Percentiles rank a stretch among this genome's conserved stretches.
Evolutionary conservation across 1,140 invertebrate genomes (phyloP).

Genomic region (Chrysomallon squamiferum): DNA sequence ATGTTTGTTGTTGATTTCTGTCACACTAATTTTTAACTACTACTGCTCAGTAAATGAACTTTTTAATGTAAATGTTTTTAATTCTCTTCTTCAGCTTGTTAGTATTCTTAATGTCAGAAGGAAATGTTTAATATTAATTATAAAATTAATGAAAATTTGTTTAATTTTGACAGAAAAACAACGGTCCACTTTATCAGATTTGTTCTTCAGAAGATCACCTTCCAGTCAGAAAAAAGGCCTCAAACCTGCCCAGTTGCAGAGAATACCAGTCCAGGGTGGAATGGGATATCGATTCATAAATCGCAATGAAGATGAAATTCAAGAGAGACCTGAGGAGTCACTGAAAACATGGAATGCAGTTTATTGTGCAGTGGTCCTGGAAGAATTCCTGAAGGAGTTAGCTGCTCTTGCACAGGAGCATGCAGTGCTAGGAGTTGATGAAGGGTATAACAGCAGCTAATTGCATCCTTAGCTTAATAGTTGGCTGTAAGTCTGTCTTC

Average conservation of each 20-base stretch:
- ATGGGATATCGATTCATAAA: slow-evolving; percentile 52
- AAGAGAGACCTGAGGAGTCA: slow-evolving; percentile 55
- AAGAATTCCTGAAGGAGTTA: slow-evolving; percentile 93
- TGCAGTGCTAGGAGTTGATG: slow-evolving; percentile 43
- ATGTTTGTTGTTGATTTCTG: no score
- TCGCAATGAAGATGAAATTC: slow-evolving; percentile 13
- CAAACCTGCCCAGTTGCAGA: slow-evolving; percentile 33
- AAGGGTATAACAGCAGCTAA: slow-evolving; percentile 14
- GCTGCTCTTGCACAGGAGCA: slow-evolving; percentile 92
- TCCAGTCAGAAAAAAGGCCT: slow-evolving; percentile 18
- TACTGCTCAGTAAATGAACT: no score
- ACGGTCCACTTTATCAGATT: slow-evolving; percentile 54
- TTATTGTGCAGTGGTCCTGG: slow-evolving; percentile 85
- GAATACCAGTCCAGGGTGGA: slow-evolving; percentile 23
- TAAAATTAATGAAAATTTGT: no score
- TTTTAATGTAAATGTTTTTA: no score
- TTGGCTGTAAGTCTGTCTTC: no score
- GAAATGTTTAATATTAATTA: no score
- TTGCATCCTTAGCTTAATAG: no score
- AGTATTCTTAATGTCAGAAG: no score
- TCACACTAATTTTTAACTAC: no score
- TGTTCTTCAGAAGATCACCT: slow-evolving; percentile 51
- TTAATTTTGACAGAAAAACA: slow-evolving; percentile 49
- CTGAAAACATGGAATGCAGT: slow-evolving; percentile 70
- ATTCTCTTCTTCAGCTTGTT: no score